Evolutionary conservation across 2,113 vertebrate genomes (phyloP), one percentile per base, ranked within the genome.

Genomic region (Tenebrosternarchus preto): DNA sequence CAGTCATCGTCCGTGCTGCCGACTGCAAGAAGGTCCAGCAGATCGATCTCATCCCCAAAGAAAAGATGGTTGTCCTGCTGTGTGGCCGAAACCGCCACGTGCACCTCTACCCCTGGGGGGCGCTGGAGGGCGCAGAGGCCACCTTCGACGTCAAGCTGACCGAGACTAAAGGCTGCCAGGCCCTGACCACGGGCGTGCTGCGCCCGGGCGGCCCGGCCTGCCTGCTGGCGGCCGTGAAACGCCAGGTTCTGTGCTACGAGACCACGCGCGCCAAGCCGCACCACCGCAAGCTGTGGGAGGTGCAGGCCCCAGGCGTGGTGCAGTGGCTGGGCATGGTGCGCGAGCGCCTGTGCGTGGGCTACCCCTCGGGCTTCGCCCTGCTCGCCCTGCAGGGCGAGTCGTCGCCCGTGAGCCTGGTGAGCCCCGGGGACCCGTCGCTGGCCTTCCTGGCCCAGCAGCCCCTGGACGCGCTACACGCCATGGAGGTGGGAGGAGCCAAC

Each of bases 11-110:
- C 25, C 93, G 98, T 0, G 98, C 95, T 2, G 93, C 95, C 0
- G 98, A 99, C 93, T 96, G 95, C 84, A 99, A 98, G 92, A 98
- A 95, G 75, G 95, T 98, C n/a, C 88, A 94, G 85, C 98, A 99
- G 93, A 95, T 99, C 0, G 96, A 97, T 79, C 90, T 95, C 19
- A 95, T 95, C 25, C 95, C 95, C 73, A 95, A 91, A 84, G 97
- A 98, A 86, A 96, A 95, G 80, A 92, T 98, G 0, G 83, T 97
- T 0, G 89, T 93, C 80, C 91, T 99, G 56, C 92, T 97, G 19
- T 98, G 97, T 0, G 98, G 98, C 39, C 94, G 97, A 15, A 98
- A 93, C 88, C 95, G 94, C 50, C 95, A 98, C 0, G 95, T 98
- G 50, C 97, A 99, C 80, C 94, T 99, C 27, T 94, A 93, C 70